Percentiles rank a stretch among this genome's conserved stretches.
Conservation (phyloP, 2,113 vertebrate genomes). For the Ophthalmotilapia sp. region DNA sequence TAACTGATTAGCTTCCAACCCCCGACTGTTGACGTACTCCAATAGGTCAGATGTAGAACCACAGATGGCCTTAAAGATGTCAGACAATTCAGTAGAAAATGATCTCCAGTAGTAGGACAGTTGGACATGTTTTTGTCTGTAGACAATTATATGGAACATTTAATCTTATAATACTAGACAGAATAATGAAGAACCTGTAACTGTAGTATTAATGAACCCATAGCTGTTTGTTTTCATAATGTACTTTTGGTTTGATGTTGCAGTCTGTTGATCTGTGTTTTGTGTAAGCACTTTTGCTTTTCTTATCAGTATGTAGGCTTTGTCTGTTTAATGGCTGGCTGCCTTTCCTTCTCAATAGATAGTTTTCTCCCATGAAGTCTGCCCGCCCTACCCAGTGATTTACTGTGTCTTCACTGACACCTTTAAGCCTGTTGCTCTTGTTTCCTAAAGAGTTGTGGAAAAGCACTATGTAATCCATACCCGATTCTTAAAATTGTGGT, state of each 20-base stretch:
- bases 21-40: not conserved
- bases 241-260: not conserved
- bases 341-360: not conserved
- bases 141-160: not conserved
- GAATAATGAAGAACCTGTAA: not conserved
- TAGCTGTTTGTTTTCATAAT: not conserved
- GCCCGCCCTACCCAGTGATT: not conserved
- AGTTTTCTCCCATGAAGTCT: not conserved
- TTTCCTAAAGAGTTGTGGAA: not conserved
- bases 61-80: not conserved
- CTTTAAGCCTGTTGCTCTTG: not conserved
- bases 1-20: slow-evolving; percentile 11
- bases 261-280: not conserved
- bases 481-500: not conserved
- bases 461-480: not conserved
- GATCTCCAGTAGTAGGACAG: not conserved
- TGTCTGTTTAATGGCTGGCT: not conserved
- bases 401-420: not conserved
- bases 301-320: not conserved
- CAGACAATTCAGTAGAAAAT: not conserved
- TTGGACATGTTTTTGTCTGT: not conserved
- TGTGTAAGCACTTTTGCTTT: not conserved
- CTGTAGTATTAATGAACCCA: not conserved
- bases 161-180: not conserved
- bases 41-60: not conserved